Evolutionary conservation across 2,797 vertebrate species (phyloP), one percentile per base, ranked within the genome.

Genomic region (Enteromius viviparus): DNA sequence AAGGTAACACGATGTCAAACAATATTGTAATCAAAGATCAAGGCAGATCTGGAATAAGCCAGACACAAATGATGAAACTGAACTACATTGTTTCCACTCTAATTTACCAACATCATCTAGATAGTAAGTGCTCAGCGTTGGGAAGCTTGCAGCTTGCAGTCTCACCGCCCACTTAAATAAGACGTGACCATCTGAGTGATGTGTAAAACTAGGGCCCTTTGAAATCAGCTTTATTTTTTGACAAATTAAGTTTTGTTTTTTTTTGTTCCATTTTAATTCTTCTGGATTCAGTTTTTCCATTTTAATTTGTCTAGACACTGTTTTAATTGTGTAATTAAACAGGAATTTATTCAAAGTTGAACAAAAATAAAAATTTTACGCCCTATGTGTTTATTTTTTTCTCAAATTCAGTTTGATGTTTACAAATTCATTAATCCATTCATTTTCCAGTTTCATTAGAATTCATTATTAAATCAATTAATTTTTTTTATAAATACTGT

Each of bases 11-110:
- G 32, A 60, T 58, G 78, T 58, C 68, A 62, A 62, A 60, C 34
- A 26, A 32, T 45, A 60, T n/a, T n/a, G 26, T 58, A 11, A 81
- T 62, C 37, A 60, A 47, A 80, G 10, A 72, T 72, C 9, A 51
- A 4, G 21, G 19, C n/a, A 42, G 12, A 49, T 72, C 15, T 72
- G 4, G 23, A 72, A 49, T 17, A 12, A 72, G 26, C 45, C 26
- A 53, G 47, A 74, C 2, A 12, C 29, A 74, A 53, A 21, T 8
- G 5, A 53, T 53, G 17, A 74, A 74, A 53, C 47, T n/a, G 71
- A 74, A 74, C 72, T 55, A 17, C 51, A 37, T 4, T 37, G 72
- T 23, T 14, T 6, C 19, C 49, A 4, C 11, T 75, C 19, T 75
- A 75, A 53, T n/a, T 3, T 8, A 7, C n/a, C 49, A 23, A 51